These are phyloP conservation scores for Scatophagus argus DNA, from an alignment of 2,113 vertebrate genomes.

Conservation along the genomic window DNA sequence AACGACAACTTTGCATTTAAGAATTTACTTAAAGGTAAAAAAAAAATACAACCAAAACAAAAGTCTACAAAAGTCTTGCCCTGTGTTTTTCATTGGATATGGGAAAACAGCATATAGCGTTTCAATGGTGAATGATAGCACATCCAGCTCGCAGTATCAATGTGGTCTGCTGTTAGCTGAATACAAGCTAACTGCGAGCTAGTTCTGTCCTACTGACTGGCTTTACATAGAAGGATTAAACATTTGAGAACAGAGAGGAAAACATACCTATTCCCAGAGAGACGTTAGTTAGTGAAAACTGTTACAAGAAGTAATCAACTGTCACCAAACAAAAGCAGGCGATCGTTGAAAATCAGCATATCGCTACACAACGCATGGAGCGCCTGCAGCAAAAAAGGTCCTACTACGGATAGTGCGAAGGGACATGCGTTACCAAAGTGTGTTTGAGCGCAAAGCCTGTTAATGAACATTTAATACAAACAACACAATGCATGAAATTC, in stretches of 20 bases:
- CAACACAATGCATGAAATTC: too few species aligned
- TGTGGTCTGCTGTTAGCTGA: slow-evolving; percentile 15
- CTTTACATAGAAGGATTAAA: not conserved
- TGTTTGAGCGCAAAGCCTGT: not conserved
- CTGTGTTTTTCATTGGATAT: not conserved
- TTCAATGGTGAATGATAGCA: too few species aligned
- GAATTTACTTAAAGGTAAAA: not conserved
- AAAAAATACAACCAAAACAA: not conserved
- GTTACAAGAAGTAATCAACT: not conserved
- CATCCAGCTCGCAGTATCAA: not conserved
- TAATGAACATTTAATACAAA: too few species aligned
- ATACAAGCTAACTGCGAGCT: slow-evolving; percentile 13
- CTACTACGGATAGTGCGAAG: slow-evolving; percentile 35
- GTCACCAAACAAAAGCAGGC: not conserved
- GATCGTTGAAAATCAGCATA: not conserved
- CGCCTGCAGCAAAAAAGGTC: rapidly evolving
- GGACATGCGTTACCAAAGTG: slow-evolving; percentile 25
- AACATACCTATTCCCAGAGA: slow-evolving; percentile 32
- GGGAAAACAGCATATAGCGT: not conserved
- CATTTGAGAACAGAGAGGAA: not conserved
- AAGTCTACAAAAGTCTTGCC: not conserved
- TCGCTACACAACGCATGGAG: slow-evolving; percentile 16
- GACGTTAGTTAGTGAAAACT: not conserved
- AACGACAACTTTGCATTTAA: not conserved
- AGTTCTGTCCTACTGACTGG: not conserved